phyloP scores from a whole-genome alignment of 2,113 vertebrate species.

The Bos javanicus region DNA sequence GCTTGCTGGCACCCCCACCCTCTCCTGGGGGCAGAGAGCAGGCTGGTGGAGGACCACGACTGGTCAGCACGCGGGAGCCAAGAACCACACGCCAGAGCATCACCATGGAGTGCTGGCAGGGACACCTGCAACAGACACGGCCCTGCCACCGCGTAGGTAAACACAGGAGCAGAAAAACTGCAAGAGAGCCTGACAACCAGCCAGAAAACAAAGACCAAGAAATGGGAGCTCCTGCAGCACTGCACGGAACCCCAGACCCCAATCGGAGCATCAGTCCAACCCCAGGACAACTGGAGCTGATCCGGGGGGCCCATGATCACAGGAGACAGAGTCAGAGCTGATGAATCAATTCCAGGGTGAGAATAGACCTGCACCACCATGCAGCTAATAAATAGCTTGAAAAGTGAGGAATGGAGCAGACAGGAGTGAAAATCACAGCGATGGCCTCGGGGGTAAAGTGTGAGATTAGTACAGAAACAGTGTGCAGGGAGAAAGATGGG shows the following conservation, averaged over 20 bases:
- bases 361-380: constrained; percentile 34
- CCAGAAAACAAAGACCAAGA: not conserved
- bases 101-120: not conserved
- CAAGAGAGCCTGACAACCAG: not conserved
- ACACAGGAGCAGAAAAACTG: not conserved
- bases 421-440: constrained; percentile 14
- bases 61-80: not conserved
- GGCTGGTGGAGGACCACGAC: not conserved
- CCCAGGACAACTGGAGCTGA: not conserved
- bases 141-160: not conserved
- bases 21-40: not conserved
- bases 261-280: not conserved
- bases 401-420: not conserved
- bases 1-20: not conserved
- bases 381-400: not conserved
- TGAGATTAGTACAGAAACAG: not conserved
- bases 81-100: not conserved
- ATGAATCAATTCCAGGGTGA: constrained; percentile 64
- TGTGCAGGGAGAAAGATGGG: not conserved
- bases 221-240: not conserved
- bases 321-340: not conserved
- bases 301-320: not conserved
- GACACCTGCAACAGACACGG: not conserved
- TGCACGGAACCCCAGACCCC: not conserved
- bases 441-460: not conserved